Percentiles rank a stretch among this genome's conserved stretches.
These are phyloP conservation scores for Nematopogon swammerdamellus DNA, from an alignment of 2,888 invertebrate genomes.

Conservation along the genomic window DNA sequence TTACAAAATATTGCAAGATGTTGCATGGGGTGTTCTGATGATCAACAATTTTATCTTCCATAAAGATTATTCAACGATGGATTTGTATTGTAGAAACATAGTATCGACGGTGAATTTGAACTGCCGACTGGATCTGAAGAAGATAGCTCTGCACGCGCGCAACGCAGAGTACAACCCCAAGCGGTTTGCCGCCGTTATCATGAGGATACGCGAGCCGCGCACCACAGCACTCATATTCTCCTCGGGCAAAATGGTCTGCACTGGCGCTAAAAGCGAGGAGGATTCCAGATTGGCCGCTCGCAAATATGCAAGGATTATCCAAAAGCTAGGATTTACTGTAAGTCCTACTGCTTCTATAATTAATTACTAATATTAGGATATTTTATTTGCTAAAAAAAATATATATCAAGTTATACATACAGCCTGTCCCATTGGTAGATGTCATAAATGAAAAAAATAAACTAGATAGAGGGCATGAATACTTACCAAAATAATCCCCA, in stretches of 20 bases:
- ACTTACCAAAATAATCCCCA: too few relatives aligned
- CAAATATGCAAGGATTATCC: slow-evolving; percentile 82
- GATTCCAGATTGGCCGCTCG: slow-evolving; percentile 75
- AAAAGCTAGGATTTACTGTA: slow-evolving; percentile 77
- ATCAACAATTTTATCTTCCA: too few relatives aligned
- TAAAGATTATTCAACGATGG: too few relatives aligned
- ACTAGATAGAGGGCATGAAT: too few relatives aligned
- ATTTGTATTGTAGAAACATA: slow-evolving; percentile 84
- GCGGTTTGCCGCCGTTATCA: slow-evolving; percentile 98
- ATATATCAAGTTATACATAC: too few relatives aligned
- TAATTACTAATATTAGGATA: too few relatives aligned
- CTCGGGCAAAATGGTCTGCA: slow-evolving; percentile 83
- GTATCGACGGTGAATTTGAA: slow-evolving; percentile 96
- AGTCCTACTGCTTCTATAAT: slow-evolving; percentile 19
- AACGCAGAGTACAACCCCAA: slow-evolving; percentile 99
- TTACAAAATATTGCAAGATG: too few relatives aligned
- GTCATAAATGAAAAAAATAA: too few relatives aligned
- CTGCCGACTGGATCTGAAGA: slow-evolving; percentile 93
- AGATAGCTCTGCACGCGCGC: slow-evolving; percentile 94
- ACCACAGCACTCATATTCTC: slow-evolving; percentile 77
- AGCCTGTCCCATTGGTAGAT: too few relatives aligned
- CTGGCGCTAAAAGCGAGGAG: slow-evolving; percentile 79
- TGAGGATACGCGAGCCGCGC: slow-evolving; percentile 88
- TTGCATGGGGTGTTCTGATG: too few relatives aligned
- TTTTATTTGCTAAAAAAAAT: too few relatives aligned